Evolutionary conservation across 1,140 invertebrate genomes (phyloP).

Genomic region (Lepidotrigona ventralis): DNA sequence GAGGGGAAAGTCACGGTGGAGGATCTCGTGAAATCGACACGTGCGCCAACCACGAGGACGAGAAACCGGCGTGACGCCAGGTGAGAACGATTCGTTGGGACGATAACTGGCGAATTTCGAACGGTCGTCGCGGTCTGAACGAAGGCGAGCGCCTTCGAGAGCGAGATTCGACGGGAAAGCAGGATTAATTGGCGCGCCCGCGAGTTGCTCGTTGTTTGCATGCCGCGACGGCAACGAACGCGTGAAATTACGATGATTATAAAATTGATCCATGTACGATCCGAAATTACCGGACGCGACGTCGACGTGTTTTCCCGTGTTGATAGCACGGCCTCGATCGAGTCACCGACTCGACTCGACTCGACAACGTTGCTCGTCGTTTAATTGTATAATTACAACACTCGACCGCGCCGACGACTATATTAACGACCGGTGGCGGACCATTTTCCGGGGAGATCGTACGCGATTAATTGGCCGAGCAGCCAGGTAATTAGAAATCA

Average conservation of each 20-base stretch:
- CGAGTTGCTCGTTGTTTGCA: constrained; percentile 22
- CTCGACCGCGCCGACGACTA: neutral
- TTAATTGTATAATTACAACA: constrained; percentile 50
- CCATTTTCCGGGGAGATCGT: constrained; percentile 14
- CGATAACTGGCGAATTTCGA: constrained; percentile 47
- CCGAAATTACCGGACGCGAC: constrained; percentile 49
- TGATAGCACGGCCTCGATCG: neutral
- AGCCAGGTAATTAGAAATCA: constrained; percentile 38
- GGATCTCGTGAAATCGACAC: constrained; percentile 43
- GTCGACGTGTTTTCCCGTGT: constrained; percentile 24
- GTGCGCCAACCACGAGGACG: constrained; percentile 26
- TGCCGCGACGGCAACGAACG: constrained; percentile 22
- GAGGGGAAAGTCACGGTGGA: constrained; percentile 2
- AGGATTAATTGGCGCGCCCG: constrained; percentile 44
- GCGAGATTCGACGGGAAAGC: constrained; percentile 22
- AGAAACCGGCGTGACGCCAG: neutral
- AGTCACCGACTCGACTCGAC: neutral
- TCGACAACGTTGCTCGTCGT: neutral
- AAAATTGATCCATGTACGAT: constrained; percentile 37
- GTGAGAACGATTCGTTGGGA: neutral
- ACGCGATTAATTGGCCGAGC: constrained; percentile 25
- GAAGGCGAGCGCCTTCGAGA: neutral
- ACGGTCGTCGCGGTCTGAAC: constrained; percentile 5
- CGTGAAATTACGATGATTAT: constrained; percentile 51
- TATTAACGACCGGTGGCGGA: constrained; percentile 9